Evolutionary conservation across 2,113 vertebrate species (phyloP).

Genomic region (Bufo bufo): DNA sequence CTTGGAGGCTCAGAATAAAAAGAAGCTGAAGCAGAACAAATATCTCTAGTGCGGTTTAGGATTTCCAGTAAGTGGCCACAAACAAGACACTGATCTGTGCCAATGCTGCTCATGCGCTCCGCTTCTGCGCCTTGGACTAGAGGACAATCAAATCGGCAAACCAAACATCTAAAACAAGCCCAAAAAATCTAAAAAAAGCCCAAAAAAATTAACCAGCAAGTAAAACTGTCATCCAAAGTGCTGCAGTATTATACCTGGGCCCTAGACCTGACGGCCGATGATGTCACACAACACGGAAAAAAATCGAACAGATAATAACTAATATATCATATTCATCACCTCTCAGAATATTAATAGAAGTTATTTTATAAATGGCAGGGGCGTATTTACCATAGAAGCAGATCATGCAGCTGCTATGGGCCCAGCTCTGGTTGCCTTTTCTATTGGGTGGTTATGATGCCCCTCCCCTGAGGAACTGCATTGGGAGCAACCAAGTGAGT

Average conservation of each 20-base stretch:
- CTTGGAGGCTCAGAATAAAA: constrained; percentile 27
- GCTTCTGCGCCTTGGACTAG: background rate
- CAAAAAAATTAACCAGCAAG: background rate
- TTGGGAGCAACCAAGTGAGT: no score
- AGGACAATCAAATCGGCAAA: background rate
- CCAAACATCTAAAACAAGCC: background rate
- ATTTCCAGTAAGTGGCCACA: constrained; percentile 53
- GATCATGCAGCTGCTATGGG: no score
- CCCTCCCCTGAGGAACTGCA: no score
- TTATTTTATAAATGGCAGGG: no score
- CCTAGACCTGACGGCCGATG: no score
- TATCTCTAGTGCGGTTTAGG: constrained; percentile 39
- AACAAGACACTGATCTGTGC: constrained; percentile 36
- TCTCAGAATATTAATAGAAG: no score
- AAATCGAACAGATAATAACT: no score
- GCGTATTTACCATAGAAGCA: no score
- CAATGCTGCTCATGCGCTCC: background rate
- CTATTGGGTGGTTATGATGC: no score
- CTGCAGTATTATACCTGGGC: background rate
- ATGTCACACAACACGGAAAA: no score
- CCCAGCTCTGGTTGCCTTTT: no score
- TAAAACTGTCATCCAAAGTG: background rate
- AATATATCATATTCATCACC: no score
- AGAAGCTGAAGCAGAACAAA: background rate
- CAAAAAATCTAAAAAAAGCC: background rate